These are phyloP conservation scores for Drosophila nigrodunni DNA, from an alignment of 1,140 invertebrate genomes.

Conservation along the genomic window DNA sequence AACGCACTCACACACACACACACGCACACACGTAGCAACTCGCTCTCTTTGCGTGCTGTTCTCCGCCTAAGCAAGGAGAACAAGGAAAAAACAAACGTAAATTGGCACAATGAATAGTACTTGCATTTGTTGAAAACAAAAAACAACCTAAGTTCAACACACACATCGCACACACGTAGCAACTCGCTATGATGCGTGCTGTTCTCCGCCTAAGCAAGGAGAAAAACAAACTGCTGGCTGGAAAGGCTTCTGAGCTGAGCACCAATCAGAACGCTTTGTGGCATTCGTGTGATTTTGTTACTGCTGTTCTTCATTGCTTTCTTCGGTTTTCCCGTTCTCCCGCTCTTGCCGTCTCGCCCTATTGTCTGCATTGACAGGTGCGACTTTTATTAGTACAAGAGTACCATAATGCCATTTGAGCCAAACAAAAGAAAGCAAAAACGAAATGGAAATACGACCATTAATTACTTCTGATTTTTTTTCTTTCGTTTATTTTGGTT, in stretches of 20 bases:
- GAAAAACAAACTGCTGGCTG: constrained; percentile 50
- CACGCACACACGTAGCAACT: neutral
- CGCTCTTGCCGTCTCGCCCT: constrained; percentile 3
- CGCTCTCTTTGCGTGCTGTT: constrained; percentile 16
- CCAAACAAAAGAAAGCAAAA: constrained; percentile 74
- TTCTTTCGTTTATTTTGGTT: too few species aligned
- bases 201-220: constrained; percentile 49
- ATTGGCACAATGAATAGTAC: too few species aligned
- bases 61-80: constrained; percentile 52
- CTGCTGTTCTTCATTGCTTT: constrained; percentile 31
- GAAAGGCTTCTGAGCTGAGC: constrained; percentile 36
- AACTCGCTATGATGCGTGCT: constrained; percentile 2
- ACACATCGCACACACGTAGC: neutral
- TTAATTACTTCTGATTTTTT: constrained; percentile 58
- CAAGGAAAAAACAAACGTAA: constrained; percentile 40
- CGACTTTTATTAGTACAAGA: constrained; percentile 52
- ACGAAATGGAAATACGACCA: constrained; percentile 70
- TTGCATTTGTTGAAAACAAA: too few species aligned
- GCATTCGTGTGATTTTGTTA: constrained; percentile 26
- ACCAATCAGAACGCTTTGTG: constrained; percentile 56
- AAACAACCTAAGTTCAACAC: too few species aligned
- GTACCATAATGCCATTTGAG: constrained; percentile 22
- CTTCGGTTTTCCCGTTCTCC: constrained; percentile 1
- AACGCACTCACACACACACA: constrained; percentile 14
- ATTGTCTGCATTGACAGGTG: constrained; percentile 66